Conservation (phyloP, 2,888 invertebrate genomes). For the Empis stercorea region DNA sequence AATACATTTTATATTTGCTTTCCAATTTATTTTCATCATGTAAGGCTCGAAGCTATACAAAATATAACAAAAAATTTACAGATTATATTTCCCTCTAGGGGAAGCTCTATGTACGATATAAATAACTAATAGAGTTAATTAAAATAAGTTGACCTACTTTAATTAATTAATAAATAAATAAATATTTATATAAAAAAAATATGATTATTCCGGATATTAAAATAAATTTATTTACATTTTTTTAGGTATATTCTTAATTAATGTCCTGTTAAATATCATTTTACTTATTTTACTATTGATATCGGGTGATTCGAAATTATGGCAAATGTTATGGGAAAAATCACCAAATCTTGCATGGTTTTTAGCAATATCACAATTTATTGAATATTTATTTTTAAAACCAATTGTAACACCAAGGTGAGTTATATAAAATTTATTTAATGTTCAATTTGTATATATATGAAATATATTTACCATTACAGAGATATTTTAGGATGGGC, state of each 20-base stretch:
- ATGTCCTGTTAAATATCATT: constrained; percentile 32
- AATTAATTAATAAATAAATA: too few relatives aligned
- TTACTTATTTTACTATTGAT: constrained; percentile 21
- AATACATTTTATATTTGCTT: too few relatives aligned
- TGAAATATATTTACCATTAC: too few relatives aligned
- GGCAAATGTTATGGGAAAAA: constrained; percentile 29
- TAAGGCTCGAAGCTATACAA: too few relatives aligned
- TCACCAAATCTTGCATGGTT: constrained; percentile 49
- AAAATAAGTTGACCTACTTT: too few relatives aligned
- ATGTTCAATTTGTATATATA: not conserved
- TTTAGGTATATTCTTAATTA: constrained; percentile 27
- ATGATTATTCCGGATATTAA: not conserved
- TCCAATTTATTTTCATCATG: too few relatives aligned
- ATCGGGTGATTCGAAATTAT: constrained; percentile 32
- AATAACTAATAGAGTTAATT: too few relatives aligned
- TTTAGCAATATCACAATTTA: constrained; percentile 46
- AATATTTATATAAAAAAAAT: too few relatives aligned
- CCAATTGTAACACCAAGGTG: constrained; percentile 36
- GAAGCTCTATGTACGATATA: too few relatives aligned
- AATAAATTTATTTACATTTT: not conserved
- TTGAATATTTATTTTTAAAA: constrained; percentile 48
- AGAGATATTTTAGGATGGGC: constrained; percentile 61
- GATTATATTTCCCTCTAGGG: too few relatives aligned
- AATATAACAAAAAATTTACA: not conserved
- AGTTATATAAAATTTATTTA: not conserved